Conservation (phyloP, 2,888 invertebrate genomes). For the Poecilobothrus nobilitatus region DNA sequence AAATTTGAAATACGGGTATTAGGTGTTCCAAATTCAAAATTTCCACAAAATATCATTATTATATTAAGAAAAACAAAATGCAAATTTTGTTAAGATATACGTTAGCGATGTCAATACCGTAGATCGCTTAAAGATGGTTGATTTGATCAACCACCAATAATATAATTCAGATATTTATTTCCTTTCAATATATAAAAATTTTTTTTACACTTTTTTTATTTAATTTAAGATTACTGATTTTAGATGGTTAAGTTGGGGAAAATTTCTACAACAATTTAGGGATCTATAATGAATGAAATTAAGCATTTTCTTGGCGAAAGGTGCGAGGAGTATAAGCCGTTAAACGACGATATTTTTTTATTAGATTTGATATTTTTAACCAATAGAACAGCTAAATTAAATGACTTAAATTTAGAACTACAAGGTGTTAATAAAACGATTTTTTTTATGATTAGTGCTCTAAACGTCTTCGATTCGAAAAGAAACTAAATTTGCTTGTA, state of each 20-base stretch:
- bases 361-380: constrained; percentile 10
- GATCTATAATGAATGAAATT: constrained; percentile 11
- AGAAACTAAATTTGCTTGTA: neutral
- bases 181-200: too few relatives aligned
- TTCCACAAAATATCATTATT: too few relatives aligned
- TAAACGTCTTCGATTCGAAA: constrained; percentile 7
- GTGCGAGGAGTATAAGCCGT: neutral
- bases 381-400: constrained; percentile 11
- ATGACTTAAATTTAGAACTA: constrained; percentile 12
- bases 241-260: constrained; percentile 14
- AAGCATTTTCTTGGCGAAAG: constrained; percentile 2
- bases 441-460: constrained; percentile 1
- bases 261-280: constrained; percentile 11
- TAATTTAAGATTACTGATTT: too few relatives aligned
- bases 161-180: too few relatives aligned
- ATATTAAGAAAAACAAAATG: too few relatives aligned
- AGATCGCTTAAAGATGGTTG: too few relatives aligned
- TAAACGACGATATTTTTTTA: constrained; percentile 2
- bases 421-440: constrained; percentile 11
- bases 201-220: too few relatives aligned
- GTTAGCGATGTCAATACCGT: too few relatives aligned
- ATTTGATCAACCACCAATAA: too few relatives aligned
- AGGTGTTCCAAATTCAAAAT: too few relatives aligned
- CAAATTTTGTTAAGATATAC: too few relatives aligned
- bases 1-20: too few relatives aligned